Percentiles rank a stretch among this genome's conserved stretches.
These are phyloP conservation scores for Bacillus rossius DNA, from an alignment of 1,140 invertebrate genomes.

Conservation along the genomic window DNA sequence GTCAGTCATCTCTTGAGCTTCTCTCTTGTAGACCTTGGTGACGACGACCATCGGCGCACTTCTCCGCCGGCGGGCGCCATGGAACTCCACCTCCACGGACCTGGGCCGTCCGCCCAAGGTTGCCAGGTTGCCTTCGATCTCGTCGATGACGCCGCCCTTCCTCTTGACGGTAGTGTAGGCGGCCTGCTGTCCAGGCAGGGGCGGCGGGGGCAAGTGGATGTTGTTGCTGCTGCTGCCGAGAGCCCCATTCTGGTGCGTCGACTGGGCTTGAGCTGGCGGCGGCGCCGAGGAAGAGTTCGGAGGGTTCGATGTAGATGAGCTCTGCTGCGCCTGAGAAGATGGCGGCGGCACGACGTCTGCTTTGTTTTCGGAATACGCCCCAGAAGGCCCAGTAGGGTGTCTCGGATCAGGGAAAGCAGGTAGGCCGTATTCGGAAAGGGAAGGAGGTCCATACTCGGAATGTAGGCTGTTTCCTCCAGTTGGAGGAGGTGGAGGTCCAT, in stretches of 20 bases:
- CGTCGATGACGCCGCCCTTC: constrained; percentile 63
- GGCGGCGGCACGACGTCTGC: constrained; percentile 65
- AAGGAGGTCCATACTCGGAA: constrained; percentile 58
- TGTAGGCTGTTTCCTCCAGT: constrained; percentile 46
- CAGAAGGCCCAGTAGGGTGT: constrained; percentile 71
- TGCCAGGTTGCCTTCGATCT: constrained; percentile 68
- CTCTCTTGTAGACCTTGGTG: constrained; percentile 73
- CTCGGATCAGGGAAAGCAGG: constrained; percentile 75
- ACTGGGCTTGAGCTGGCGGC: constrained; percentile 31
- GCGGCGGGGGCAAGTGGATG: constrained; percentile 71
- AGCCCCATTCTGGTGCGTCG: constrained; percentile 18
- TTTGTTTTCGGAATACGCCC: constrained; percentile 75
- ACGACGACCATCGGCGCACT: constrained; percentile 50
- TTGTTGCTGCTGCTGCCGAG: constrained; percentile 33
- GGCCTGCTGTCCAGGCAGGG: constrained; percentile 63
- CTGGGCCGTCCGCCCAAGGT: constrained; percentile 77
- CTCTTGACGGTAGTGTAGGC: constrained; percentile 78
- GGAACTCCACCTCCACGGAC: constrained; percentile 69
- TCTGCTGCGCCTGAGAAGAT: constrained; percentile 56
- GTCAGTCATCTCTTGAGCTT: constrained; percentile 88
- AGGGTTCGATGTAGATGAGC: constrained; percentile 58
- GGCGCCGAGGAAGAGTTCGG: constrained; percentile 55
- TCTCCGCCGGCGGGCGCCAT: constrained; percentile 59
- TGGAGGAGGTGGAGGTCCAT: constrained; percentile 45
- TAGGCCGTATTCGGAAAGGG: constrained; percentile 61